Conservation (phyloP, 2,888 invertebrate genomes). For the Caenorhabditis japonica region DNA sequence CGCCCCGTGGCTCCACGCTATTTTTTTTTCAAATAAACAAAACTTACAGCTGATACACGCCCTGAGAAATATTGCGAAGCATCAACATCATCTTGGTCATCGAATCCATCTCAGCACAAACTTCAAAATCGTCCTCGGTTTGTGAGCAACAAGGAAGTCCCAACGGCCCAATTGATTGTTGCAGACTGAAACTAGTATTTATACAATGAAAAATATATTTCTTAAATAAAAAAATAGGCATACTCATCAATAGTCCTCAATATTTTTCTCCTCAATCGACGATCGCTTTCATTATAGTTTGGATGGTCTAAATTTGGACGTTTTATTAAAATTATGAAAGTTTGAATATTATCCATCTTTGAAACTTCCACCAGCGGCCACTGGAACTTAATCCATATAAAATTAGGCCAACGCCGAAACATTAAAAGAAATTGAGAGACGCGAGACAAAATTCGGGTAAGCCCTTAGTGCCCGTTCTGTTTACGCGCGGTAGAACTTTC, state of each 20-base stretch:
- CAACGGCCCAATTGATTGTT: neutral
- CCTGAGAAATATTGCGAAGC: conserved; percentile 2
- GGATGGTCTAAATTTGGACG: neutral
- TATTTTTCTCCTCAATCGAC: conserved; percentile 14
- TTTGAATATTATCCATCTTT: neutral
- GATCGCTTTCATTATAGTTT: neutral
- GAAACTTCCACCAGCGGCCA: neutral
- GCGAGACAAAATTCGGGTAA: no score
- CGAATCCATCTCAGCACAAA: conserved; percentile 21
- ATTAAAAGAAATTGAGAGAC: no score
- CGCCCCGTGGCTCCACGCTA: no score
- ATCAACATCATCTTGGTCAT: conserved; percentile 23
- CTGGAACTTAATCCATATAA: no score
- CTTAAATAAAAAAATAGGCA: neutral
- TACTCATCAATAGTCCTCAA: conserved; percentile 24
- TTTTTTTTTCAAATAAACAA: neutral
- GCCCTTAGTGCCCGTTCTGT: no score
- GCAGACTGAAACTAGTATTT: conserved; percentile 7
- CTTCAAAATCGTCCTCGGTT: conserved; percentile 23
- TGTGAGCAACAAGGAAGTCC: conserved; percentile 11
- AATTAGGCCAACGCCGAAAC: no score
- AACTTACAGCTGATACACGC: conserved; percentile 8
- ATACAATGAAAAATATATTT: no score
- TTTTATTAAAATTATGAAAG: neutral
- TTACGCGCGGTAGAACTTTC: no score